phyloP scores from a whole-genome alignment of 2,797 vertebrate species.

The Enteromius argenteus region DNA sequence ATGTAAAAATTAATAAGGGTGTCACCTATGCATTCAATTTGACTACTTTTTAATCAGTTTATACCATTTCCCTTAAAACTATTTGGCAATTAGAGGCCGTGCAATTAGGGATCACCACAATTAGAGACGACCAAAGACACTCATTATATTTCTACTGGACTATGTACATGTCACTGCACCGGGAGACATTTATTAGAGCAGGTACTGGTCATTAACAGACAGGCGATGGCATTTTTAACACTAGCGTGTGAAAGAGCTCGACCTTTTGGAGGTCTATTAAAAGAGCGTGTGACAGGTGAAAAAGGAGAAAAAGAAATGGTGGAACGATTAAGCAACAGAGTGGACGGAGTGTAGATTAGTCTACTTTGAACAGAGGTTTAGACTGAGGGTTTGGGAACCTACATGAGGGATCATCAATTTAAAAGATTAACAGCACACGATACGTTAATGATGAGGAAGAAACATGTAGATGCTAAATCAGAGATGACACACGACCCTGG shows the following conservation, averaged over 20 bases:
- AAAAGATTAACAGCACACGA: slow-evolving; percentile 61
- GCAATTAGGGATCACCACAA: slow-evolving; percentile 43
- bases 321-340: slow-evolving; percentile 66
- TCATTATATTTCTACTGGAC: slow-evolving; percentile 72
- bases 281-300: slow-evolving; percentile 72
- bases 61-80: slow-evolving; percentile 42
- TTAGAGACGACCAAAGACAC: slow-evolving; percentile 53
- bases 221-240: slow-evolving; percentile 83
- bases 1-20: not conserved
- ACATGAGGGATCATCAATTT: slow-evolving; percentile 62
- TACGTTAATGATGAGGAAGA: slow-evolving; percentile 65
- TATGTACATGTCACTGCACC: slow-evolving; percentile 63
- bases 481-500: slow-evolving; percentile 60
- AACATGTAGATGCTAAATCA: slow-evolving; percentile 55
- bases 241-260: slow-evolving; percentile 75
- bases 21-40: slow-evolving; percentile 9
- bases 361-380: slow-evolving; percentile 61
- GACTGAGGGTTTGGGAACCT: slow-evolving; percentile 55
- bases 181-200: slow-evolving; percentile 72
- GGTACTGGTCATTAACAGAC: slow-evolving; percentile 75
- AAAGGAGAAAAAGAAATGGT: slow-evolving; percentile 59
- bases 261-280: slow-evolving; percentile 83
- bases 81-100: slow-evolving; percentile 44
- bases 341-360: slow-evolving; percentile 65
- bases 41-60: slow-evolving; percentile 31